Evolutionary conservation across 2,113 vertebrate species (phyloP).

Genomic region (Hypanus sabinus): DNA sequence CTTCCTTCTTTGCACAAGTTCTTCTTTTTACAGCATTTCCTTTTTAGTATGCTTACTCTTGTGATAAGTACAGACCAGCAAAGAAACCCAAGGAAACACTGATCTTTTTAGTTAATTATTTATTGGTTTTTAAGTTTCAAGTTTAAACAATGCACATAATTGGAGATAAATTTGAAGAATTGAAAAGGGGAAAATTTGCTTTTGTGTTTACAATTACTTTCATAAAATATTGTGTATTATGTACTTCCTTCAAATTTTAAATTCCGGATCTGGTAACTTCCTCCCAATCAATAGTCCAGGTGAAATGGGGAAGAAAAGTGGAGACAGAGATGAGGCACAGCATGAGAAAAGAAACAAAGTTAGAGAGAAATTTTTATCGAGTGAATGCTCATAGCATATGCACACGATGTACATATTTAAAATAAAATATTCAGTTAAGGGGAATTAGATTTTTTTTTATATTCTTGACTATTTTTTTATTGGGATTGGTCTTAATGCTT

Average conservation of each 20-base stretch:
- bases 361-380: background rate
- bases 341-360: background rate
- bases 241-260: background rate
- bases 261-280: background rate
- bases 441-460: background rate
- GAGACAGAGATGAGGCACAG: background rate
- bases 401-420: background rate
- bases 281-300: background rate
- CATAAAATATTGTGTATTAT: background rate
- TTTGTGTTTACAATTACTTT: background rate
- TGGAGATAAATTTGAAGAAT: background rate
- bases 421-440: background rate
- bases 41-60: background rate
- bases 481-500: background rate
- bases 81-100: background rate
- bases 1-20: background rate
- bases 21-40: slow-evolving; percentile 23
- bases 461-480: background rate
- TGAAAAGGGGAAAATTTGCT: background rate
- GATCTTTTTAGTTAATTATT: background rate
- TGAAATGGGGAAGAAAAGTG: background rate
- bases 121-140: background rate
- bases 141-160: background rate
- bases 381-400: background rate
- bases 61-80: background rate